Evolutionary conservation across 2,113 vertebrate species (phyloP).

Genomic region (Dasyornis broadbenti): DNA sequence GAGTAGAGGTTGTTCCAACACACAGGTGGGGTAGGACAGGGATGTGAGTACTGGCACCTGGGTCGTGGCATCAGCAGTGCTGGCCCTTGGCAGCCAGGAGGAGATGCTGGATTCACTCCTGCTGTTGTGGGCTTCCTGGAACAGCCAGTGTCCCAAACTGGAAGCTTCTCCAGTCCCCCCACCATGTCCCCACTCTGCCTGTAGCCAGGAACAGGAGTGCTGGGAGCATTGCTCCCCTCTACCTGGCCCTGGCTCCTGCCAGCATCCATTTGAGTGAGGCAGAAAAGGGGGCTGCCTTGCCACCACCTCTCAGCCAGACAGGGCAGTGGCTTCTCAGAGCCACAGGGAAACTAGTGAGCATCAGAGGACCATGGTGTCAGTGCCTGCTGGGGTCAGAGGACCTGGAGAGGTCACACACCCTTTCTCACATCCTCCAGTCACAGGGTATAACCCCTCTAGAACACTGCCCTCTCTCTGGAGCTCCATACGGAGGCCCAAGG

Average conservation of each 20-base stretch:
- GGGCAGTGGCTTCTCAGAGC: neutral
- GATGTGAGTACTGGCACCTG: rapidly evolving
- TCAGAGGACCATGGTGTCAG: neutral
- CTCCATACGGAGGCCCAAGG: neutral
- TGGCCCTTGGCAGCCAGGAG: neutral
- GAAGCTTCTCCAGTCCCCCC: neutral
- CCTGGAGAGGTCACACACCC: neutral
- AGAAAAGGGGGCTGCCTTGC: neutral
- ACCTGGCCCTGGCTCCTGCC: neutral
- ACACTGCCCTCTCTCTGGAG: neutral
- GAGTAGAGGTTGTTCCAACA: neutral
- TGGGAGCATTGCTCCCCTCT: neutral
- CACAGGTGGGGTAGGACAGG: neutral
- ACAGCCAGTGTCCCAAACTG: neutral
- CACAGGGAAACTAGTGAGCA: neutral
- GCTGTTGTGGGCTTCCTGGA: neutral
- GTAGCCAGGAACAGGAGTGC: neutral
- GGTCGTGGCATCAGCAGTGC: neutral
- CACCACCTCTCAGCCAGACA: neutral
- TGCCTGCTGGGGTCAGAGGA: neutral
- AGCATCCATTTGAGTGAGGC: neutral
- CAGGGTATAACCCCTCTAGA: neutral
- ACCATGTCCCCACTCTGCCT: rapidly evolving
- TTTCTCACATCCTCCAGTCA: neutral
- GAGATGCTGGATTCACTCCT: neutral